These are phyloP conservation scores for Poeciliopsis infans DNA, from an alignment of 2,797 vertebrate species.

Conservation along the genomic window DNA sequence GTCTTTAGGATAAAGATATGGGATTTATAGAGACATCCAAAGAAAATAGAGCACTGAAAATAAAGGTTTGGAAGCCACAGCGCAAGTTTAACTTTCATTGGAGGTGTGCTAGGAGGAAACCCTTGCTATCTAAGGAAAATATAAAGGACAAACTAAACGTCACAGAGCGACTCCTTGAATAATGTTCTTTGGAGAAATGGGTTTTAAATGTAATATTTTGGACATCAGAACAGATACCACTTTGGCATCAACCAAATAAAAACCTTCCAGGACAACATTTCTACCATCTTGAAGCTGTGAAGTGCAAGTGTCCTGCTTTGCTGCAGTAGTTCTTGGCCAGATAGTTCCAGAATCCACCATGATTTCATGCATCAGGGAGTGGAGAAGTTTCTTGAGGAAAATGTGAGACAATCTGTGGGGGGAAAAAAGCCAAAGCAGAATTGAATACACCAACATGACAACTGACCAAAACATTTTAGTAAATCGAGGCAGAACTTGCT, in stretches of 20 bases:
- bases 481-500: neutral
- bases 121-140: neutral
- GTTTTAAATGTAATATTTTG: neutral
- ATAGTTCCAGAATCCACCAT: neutral
- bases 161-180: neutral
- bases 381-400: neutral
- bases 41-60: neutral
- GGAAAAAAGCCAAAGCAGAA: neutral
- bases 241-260: neutral
- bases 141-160: neutral
- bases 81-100: neutral
- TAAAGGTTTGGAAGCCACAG: neutral
- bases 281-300: neutral
- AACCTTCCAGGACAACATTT: too few relatives aligned
- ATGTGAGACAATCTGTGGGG: neutral
- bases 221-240: neutral
- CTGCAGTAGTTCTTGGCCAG: neutral
- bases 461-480: neutral
- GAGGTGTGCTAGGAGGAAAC: neutral
- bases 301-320: neutral
- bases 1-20: neutral
- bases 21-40: neutral
- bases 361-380: neutral
- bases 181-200: neutral
- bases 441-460: neutral